phyloP scores from a whole-genome alignment of 1,140 invertebrate species.

The Homalodisca vitripennis region DNA sequence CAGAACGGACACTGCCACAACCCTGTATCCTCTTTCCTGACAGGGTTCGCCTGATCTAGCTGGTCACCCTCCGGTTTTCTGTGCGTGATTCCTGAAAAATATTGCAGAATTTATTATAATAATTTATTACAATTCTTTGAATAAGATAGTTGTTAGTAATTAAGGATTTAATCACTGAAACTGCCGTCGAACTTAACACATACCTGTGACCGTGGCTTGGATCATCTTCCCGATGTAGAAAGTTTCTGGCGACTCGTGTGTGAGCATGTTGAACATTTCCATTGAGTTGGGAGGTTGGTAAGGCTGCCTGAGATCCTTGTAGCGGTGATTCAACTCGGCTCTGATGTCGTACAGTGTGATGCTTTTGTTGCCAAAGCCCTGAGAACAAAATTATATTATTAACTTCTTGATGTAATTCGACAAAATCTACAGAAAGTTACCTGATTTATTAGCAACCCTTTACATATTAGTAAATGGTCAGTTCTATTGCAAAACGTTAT shows the following conservation, averaged over 20 bases:
- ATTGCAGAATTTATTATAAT: background rate
- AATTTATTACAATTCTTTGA: background rate
- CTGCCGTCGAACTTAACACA: background rate
- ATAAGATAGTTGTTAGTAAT: background rate
- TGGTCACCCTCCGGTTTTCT: constrained; percentile 90
- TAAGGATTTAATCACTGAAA: too few relatives aligned
- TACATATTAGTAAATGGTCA: background rate
- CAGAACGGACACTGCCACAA: constrained; percentile 98
- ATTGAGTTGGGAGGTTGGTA: constrained; percentile 80
- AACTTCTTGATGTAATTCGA: background rate
- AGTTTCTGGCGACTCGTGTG: constrained; percentile 94
- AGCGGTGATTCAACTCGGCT: constrained; percentile 91
- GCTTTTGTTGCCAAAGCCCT: constrained; percentile 93
- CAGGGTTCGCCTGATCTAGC: constrained; percentile 92
- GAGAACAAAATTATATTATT: constrained; percentile 36
- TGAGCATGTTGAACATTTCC: constrained; percentile 92
- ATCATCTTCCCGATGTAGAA: constrained; percentile 92
- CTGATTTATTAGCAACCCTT: background rate
- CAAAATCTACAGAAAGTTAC: too few relatives aligned
- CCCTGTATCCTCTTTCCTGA: constrained; percentile 89
- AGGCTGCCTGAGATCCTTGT: constrained; percentile 87
- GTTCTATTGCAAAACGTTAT: too few relatives aligned
- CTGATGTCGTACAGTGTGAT: constrained; percentile 97
- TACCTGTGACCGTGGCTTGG: constrained; percentile 67
- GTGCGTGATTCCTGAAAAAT: constrained; percentile 66